Percentiles rank a stretch among this genome's conserved stretches.
Conservation (phyloP, 2,888 invertebrate genomes). For the Adela reaumurella region DNA sequence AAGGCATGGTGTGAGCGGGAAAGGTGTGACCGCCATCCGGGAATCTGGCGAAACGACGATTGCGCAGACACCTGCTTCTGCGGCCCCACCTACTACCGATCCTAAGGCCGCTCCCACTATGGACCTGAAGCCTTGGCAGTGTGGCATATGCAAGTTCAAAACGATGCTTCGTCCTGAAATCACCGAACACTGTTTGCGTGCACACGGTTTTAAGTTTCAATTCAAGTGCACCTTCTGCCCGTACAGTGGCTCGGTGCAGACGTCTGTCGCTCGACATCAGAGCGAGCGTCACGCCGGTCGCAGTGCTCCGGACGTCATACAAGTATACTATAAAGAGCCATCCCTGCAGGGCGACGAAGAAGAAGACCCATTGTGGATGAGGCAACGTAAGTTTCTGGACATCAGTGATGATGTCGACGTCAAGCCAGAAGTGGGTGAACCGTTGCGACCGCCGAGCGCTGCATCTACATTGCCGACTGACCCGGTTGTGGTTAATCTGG, state of each 20-base stretch:
- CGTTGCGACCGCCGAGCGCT: conserved; percentile 18
- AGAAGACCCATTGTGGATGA: conserved; percentile 32
- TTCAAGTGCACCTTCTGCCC: conserved; percentile 69
- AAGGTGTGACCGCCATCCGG: conserved; percentile 11
- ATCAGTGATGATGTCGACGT: conserved; percentile 16
- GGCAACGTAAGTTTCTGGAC: conserved; percentile 18
- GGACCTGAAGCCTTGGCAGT: conserved; percentile 65
- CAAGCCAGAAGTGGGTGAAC: conserved; percentile 18
- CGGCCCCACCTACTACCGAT: conserved; percentile 12
- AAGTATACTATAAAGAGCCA: conserved; percentile 54
- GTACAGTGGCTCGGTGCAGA: conserved; percentile 49
- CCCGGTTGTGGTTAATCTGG: conserved; percentile 22
- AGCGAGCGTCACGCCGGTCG: conserved; percentile 51
- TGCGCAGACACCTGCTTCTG: conserved; percentile 12
- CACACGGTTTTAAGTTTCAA: conserved; percentile 64
- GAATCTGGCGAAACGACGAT: conserved; percentile 5
- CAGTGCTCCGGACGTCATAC: conserved; percentile 28
- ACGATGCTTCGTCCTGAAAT: conserved; percentile 59
- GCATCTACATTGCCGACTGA: conserved; percentile 4
- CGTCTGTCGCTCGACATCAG: conserved; percentile 60
- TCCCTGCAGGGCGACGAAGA: conserved; percentile 26
- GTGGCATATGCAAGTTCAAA: conserved; percentile 63
- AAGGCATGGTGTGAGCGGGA: conserved; percentile 55
- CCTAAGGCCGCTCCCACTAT: conserved; percentile 26
- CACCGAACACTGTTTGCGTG: conserved; percentile 51